Percentiles rank a stretch among this genome's conserved stretches.
Conservation (phyloP, 2,888 invertebrate species). For the Idaea biselata region DNA sequence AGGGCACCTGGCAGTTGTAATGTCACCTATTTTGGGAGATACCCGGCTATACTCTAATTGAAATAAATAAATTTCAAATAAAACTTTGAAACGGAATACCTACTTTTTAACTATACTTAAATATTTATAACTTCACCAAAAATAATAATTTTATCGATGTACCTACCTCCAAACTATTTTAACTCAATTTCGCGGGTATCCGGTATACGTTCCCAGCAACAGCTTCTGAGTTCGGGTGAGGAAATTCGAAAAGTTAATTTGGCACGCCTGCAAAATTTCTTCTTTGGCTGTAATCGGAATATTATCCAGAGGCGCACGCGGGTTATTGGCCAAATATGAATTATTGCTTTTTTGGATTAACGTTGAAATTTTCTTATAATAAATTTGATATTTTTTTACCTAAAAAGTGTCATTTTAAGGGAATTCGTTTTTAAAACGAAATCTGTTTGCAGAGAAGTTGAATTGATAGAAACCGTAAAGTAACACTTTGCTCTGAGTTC, state of each 20-base stretch:
- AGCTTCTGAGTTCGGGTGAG: conserved; percentile 20
- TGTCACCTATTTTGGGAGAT: no score
- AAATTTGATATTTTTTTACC: neutral
- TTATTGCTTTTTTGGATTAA: neutral
- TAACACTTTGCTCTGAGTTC: no score
- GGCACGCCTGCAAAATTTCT: conserved; percentile 27
- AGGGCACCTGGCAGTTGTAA: no score
- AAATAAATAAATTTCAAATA: no score
- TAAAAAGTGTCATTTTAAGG: neutral
- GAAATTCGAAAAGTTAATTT: conserved; percentile 32
- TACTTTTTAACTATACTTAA: no score
- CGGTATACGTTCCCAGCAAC: conserved; percentile 15
- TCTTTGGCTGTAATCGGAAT: conserved; percentile 6
- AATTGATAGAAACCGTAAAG: no score
- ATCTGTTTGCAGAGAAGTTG: no score
- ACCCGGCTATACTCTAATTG: no score
- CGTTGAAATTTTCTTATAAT: neutral
- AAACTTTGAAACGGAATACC: no score
- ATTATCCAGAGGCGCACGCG: conserved; percentile 16
- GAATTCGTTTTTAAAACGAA: neutral
- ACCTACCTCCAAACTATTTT: neutral
- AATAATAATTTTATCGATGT: neutral
- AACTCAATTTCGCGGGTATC: neutral
- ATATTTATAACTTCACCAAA: no score
- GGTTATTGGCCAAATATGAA: conserved; percentile 7